Evolutionary conservation across 1,140 invertebrate species (phyloP).

Genomic region (Sycophila sp.): DNA sequence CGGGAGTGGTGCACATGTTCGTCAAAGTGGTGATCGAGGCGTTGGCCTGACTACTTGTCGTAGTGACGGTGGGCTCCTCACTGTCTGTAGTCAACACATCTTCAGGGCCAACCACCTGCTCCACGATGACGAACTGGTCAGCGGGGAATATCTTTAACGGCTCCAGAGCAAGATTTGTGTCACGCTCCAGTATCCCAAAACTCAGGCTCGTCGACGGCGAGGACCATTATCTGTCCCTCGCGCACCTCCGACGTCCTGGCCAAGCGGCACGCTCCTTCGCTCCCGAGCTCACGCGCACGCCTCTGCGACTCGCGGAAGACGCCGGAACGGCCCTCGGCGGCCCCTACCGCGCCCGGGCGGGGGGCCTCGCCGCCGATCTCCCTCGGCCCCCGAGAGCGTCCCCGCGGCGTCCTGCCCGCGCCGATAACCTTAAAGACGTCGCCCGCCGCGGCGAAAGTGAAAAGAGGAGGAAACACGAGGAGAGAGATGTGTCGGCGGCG

Average conservation of each 20-base stretch:
- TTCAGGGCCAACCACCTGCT: slow-evolving; percentile 58
- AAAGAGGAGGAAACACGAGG: slow-evolving; percentile 39
- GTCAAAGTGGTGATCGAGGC: slow-evolving; percentile 57
- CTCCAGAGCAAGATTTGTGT: slow-evolving; percentile 60
- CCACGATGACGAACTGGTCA: slow-evolving; percentile 64
- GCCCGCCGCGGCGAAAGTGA: slow-evolving; percentile 30
- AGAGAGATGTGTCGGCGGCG: slow-evolving; percentile 8
- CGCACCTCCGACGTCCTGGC: not conserved
- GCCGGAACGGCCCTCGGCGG: too few species aligned
- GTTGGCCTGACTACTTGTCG: slow-evolving; percentile 49
- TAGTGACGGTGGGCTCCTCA: slow-evolving; percentile 51
- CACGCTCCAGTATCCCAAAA: slow-evolving; percentile 64
- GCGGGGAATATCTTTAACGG: slow-evolving; percentile 65
- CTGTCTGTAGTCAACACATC: slow-evolving; percentile 59
- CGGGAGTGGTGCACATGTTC: slow-evolving; percentile 65
- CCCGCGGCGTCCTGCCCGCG: not conserved
- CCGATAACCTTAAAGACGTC: slow-evolving; percentile 32
- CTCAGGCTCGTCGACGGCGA: slow-evolving; percentile 30
- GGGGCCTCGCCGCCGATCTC: too few species aligned
- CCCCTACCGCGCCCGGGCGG: too few species aligned
- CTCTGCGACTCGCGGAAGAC: too few species aligned
- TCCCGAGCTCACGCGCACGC: not conserved
- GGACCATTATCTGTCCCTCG: slow-evolving; percentile 38
- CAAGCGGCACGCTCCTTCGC: too few species aligned
- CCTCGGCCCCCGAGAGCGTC: not conserved